Conservation (phyloP, 2,797 vertebrate species). For the Sarcophilus harrisii region DNA sequence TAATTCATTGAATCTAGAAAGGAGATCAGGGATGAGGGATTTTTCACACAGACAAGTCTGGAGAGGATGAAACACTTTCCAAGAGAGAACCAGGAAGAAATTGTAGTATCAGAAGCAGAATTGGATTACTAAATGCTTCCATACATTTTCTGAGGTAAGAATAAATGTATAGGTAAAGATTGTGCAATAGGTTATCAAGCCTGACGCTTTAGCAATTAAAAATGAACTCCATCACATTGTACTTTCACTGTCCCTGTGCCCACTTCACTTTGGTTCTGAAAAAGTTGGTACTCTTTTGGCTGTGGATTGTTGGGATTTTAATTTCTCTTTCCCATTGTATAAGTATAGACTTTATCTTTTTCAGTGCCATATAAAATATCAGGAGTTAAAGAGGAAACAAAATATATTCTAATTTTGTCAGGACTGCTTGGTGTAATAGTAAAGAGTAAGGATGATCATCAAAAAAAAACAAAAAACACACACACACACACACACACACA, state of each 20-base stretch:
- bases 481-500: neutral
- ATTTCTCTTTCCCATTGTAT: constrained; percentile 45
- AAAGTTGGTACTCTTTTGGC: constrained; percentile 10
- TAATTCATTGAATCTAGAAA: neutral
- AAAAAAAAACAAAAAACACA: too few relatives aligned
- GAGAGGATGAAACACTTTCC: neutral
- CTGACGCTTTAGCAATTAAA: neutral
- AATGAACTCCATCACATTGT: neutral
- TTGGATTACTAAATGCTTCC: neutral
- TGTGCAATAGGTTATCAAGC: neutral
- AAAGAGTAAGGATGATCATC: constrained; percentile 20
- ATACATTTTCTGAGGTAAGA: neutral
- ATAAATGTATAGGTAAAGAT: neutral
- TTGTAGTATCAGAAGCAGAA: neutral
- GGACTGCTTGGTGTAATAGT: constrained; percentile 9
- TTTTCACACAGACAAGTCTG: neutral
- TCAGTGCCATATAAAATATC: constrained; percentile 59
- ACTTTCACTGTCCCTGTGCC: neutral
- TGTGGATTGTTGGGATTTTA: constrained; percentile 7
- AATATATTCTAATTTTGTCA: constrained; percentile 19
- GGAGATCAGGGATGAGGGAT: too few relatives aligned
- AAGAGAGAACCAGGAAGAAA: neutral
- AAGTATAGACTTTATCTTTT: constrained; percentile 53
- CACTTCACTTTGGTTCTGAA: constrained; percentile 2
- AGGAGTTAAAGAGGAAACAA: constrained; percentile 31